These are phyloP conservation scores for Philonicus albiceps DNA, from an alignment of 2,888 invertebrate species.

Conservation along the genomic window DNA sequence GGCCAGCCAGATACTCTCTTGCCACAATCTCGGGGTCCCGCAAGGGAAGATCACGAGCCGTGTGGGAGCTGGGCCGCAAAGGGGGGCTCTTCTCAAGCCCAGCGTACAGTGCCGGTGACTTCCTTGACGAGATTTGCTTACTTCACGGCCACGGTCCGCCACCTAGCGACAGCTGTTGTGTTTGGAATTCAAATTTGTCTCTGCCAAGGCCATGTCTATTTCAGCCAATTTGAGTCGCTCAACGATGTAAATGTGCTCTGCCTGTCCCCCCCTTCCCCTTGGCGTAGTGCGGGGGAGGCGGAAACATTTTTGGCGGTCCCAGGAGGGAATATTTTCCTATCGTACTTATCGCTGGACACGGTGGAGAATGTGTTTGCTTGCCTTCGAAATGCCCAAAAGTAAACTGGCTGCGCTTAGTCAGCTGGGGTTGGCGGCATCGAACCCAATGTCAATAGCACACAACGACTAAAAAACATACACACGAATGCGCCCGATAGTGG, in stretches of 20 bases:
- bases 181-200: conserved; percentile 33
- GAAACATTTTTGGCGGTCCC: background rate
- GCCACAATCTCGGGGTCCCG: background rate
- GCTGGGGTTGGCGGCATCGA: conserved; percentile 23
- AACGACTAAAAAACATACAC: background rate
- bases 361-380: background rate
- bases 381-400: conserved; percentile 8
- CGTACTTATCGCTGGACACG: background rate
- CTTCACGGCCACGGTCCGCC: background rate
- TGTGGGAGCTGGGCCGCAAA: background rate
- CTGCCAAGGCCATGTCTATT: conserved; percentile 12
- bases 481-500: background rate
- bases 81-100: background rate
- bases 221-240: background rate
- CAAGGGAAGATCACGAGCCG: background rate
- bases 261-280: too few relatives aligned
- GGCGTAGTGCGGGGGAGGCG: background rate
- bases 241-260: background rate
- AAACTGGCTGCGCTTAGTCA: background rate
- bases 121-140: background rate
- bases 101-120: background rate
- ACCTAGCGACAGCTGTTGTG: background rate
- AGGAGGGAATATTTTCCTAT: background rate
- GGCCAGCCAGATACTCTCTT: conserved; percentile 29
- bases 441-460: conserved; percentile 46